Base-by-base conservation (phyloP, 2,113 vertebrate species). In the Neodon shergylaensis region DNA sequence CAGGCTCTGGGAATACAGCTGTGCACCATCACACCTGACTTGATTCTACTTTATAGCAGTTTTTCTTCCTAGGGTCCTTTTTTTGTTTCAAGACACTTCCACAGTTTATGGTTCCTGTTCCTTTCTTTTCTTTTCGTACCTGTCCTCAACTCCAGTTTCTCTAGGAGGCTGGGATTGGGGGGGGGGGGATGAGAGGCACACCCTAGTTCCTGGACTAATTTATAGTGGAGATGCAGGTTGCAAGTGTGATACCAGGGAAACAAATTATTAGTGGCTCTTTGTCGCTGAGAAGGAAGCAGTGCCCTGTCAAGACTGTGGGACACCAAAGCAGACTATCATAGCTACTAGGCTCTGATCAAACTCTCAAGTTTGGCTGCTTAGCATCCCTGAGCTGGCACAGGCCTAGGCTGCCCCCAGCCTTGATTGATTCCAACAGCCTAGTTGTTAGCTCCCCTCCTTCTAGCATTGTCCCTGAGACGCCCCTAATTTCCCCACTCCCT, bases 401-500 rank as follows among this genome's bases (percentile, higher is more conserved):
- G 65, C 81, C 63, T 7, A 2, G 42, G 47, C n/a, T 26, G 47
- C 49, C 65, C 36, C 28, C 17, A 11, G 9, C 88, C 76, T 84
- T 26, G 21, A 74, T 26, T 33, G 66, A 54, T 79, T 92, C 95
- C 81, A 94, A 52, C 87, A 85, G 42, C 85, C 78, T 19, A 42
- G 92, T 39, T 24, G 0, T 77, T 74, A 96, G 88, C 92, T 68
- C 70, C 85, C 85, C 76, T 82, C 97, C 85, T 79, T 82, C 97
- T 17, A 84, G 94, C 96, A 96, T 95, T 97, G 97, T 97, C 97
- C 91, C 95, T 66, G 89, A 78, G 86, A 91, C 66, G 91, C 97
- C 96, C 97, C 95, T 95, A 85, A 87, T 58, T 96, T 97, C 95
- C 97, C 97, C 96, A 94, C 95, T 96, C 90, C 94, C 90, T 96